A percentile compares a stretch with the other conserved stretches of the same genome.
Conservation (phyloP, 2,888 invertebrate genomes). For the Andrena praecox region DNA sequence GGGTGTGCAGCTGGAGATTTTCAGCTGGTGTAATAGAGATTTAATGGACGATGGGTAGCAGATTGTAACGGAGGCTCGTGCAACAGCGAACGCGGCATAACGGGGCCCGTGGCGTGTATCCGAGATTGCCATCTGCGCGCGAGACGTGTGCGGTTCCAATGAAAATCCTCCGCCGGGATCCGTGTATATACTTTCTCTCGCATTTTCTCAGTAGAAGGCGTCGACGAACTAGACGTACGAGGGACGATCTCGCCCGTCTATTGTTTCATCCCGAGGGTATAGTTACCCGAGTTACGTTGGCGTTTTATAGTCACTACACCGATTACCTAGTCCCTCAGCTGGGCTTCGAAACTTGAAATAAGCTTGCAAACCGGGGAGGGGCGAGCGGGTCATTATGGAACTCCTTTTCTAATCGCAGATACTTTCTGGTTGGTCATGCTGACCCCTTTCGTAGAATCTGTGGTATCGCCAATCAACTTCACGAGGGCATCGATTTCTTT, state of each 20-base stretch:
- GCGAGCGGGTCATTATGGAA: not conserved
- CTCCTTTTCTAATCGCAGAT: not conserved
- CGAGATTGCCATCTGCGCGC: conserved; percentile 61
- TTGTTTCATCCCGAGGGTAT: conserved; percentile 32
- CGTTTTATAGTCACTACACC: conserved; percentile 15
- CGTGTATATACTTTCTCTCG: conserved; percentile 29
- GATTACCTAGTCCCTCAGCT: not conserved
- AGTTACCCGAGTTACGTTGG: conserved; percentile 36
- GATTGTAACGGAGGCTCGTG: conserved; percentile 66
- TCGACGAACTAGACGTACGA: conserved; percentile 7
- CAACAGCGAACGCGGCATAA: conserved; percentile 46
- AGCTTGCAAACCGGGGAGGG: not conserved
- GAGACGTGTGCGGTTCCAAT: conserved; percentile 45
- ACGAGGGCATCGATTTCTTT: too few relatives aligned
- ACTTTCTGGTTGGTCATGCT: too few relatives aligned
- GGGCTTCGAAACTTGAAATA: not conserved
- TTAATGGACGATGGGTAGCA: conserved; percentile 67
- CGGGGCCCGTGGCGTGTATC: conserved; percentile 49
- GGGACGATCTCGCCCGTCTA: conserved; percentile 27
- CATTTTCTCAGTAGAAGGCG: conserved; percentile 40
- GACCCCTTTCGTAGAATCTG: too few relatives aligned
- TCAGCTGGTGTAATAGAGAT: conserved; percentile 70
- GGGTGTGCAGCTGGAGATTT: conserved; percentile 60
- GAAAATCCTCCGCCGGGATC: conserved; percentile 33
- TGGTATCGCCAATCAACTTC: too few relatives aligned